phyloP scores from a whole-genome alignment of 2,797 vertebrate genomes.

The Danio kyathit region DNA sequence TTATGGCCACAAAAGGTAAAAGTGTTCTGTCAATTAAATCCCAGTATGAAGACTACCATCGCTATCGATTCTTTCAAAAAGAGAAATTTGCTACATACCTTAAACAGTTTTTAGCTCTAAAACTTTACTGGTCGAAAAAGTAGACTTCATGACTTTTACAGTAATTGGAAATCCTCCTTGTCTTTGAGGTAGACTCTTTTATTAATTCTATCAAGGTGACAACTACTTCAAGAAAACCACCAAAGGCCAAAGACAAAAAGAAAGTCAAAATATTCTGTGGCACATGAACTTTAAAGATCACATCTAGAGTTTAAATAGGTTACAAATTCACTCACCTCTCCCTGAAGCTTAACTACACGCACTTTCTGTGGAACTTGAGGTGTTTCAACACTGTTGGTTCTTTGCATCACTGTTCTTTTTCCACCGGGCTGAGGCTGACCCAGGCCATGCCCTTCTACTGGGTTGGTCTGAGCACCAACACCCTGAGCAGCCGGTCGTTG shows the following conservation, averaged over 20 bases:
- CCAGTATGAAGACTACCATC: constrained; percentile 65
- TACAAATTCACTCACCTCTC: constrained; percentile 85
- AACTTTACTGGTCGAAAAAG: constrained; percentile 62
- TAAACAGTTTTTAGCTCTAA: constrained; percentile 72
- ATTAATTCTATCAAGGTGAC: constrained; percentile 42
- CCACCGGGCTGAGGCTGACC: constrained; percentile 76
- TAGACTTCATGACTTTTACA: constrained; percentile 71
- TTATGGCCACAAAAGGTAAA: constrained; percentile 64
- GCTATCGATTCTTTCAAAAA: constrained; percentile 77
- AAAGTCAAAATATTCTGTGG: not conserved
- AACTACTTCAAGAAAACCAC: constrained; percentile 45
- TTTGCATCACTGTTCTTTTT: constrained; percentile 97
- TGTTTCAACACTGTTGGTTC: constrained; percentile 78
- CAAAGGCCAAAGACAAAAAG: constrained; percentile 52
- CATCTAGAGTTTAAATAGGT: constrained; percentile 49
- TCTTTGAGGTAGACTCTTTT: constrained; percentile 46
- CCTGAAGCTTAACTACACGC: constrained; percentile 92
- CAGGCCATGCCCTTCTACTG: constrained; percentile 59
- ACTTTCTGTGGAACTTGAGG: constrained; percentile 91
- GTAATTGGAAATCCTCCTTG: constrained; percentile 54
- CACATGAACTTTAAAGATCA: constrained; percentile 53
- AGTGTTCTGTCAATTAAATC: constrained; percentile 65
- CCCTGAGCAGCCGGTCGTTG: constrained; percentile 66
- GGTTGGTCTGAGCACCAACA: constrained; percentile 47
- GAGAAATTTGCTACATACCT: constrained; percentile 73